Conservation (phyloP, 23 tunicate species). For the Oikopleura albicans region DNA sequence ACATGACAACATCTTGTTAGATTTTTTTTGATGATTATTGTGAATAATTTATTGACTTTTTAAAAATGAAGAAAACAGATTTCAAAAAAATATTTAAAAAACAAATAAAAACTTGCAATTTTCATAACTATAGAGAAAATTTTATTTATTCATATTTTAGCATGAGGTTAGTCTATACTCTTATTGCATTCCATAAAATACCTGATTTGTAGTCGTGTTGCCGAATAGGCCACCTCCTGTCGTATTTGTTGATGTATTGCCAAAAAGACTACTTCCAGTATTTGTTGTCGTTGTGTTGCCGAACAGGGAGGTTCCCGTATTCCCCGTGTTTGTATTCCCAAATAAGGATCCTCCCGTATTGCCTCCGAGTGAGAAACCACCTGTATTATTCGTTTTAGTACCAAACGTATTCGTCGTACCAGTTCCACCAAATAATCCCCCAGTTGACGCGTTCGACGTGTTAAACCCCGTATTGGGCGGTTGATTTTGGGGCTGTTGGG, state of each 20-base stretch:
- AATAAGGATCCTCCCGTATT: not conserved
- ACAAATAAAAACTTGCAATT: no score
- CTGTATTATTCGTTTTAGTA: not conserved
- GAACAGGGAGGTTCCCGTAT: not conserved
- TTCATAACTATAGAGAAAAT: no score
- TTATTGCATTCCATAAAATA: no score
- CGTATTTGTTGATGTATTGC: not conserved
- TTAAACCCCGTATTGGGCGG: constrained; percentile 8
- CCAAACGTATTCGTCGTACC: not conserved
- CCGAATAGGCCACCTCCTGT: no score
- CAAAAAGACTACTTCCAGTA: constrained; percentile 2
- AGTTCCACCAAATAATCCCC: not conserved
- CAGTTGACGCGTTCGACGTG: not conserved
- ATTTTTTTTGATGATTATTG: no score
- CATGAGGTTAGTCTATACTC: no score
- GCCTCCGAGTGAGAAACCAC: not conserved
- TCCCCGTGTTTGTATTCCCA: not conserved
- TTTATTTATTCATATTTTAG: no score
- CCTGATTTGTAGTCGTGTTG: no score
- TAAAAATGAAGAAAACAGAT: no score
- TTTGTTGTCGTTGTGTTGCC: not conserved
- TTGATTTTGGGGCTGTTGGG: not conserved
- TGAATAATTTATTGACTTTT: no score
- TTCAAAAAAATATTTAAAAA: no score
- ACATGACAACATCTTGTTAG: no score